Base-by-base conservation (phyloP, 2,797 vertebrate species). In the Eurystomus glaucurus region DNA sequence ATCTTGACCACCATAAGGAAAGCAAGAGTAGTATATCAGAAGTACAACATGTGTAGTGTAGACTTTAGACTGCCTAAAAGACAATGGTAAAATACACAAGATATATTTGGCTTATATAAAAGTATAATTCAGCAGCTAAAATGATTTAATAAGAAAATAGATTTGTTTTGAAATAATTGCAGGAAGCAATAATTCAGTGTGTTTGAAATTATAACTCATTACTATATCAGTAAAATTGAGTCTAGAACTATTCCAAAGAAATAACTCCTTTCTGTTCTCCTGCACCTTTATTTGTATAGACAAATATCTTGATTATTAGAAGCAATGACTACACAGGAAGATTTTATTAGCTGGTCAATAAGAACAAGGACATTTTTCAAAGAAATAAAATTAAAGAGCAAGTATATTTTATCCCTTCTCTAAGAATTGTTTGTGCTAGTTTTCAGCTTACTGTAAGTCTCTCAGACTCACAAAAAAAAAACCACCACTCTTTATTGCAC, bases 381-480 rank as follows among this genome's bases (percentile, higher is more conserved):
- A 29, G 6, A 88, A 75, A 79, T 20, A 66, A 58, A 90, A 79
- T 50, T 46, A 71, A 76, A 77, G 6, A 68, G 4, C 17, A 75
- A 61, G 28, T 79, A 13, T 65, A 28, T 87, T 84, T 95, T 74
- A 29, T 79, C n/a, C 21, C 22, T 31, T 78, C n/a, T 82, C 28
- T 72, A 93, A 48, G 43, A 96, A 74, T 22, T 39, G 18, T 39
- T 93, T 88, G 66, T 62, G 79, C 57, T 88, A 81, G 70, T 86
- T 96, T 94, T 65, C 79, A 96, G 89, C 86, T 95, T 84, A 85
- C 76, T 97, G 16, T 69, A 79, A 61, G 25, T 79, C 50, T 95
- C 79, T 93, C 85, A 88, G 77, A 57, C 19, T 54, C 72, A 93
- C 57, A 55, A 26, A 95, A 88, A 88, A 78, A 80, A 69, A 0